Evolutionary conservation across 2,888 invertebrate genomes (phyloP).

Genomic region (Ferrisia virgata): DNA sequence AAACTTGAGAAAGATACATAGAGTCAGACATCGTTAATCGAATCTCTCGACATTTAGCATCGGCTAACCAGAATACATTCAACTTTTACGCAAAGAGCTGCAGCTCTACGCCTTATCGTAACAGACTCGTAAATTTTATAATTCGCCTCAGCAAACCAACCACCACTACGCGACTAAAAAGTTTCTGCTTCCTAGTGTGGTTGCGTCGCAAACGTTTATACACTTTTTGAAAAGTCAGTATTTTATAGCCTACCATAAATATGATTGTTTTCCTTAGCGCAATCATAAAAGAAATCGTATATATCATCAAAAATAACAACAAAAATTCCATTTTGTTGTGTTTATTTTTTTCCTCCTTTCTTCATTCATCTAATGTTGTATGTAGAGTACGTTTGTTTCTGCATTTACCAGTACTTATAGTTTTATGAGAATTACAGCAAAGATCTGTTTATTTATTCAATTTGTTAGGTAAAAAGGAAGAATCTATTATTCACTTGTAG

Average conservation of each 20-base stretch:
- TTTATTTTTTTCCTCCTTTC: not conserved
- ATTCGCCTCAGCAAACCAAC: not conserved
- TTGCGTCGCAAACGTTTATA: not conserved
- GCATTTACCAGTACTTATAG: too few relatives aligned
- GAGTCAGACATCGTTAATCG: conserved; percentile 16
- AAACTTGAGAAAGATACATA: too few relatives aligned
- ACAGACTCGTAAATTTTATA: conserved; percentile 5
- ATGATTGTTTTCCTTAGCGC: conserved; percentile 12
- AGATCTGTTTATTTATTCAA: too few relatives aligned
- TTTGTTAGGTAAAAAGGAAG: too few relatives aligned
- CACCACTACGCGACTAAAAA: conserved; percentile 8
- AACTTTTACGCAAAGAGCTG: not conserved
- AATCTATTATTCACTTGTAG: too few relatives aligned
- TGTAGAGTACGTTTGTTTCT: not conserved
- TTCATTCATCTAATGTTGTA: not conserved
- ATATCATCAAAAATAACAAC: conserved; percentile 9
- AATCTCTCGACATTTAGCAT: conserved; percentile 14
- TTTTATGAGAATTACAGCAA: too few relatives aligned
- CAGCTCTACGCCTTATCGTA: not conserved
- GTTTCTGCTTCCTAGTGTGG: not conserved
- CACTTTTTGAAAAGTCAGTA: not conserved
- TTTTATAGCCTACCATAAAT: conserved; percentile 8
- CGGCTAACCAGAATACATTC: conserved; percentile 14
- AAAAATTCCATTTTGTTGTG: not conserved
- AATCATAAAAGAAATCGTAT: conserved; percentile 10